A percentile compares a stretch with the other conserved stretches of the same genome.
These are phyloP conservation scores for Sebastes schlegelii DNA, from an alignment of 2,113 vertebrate species.

Conservation along the genomic window DNA sequence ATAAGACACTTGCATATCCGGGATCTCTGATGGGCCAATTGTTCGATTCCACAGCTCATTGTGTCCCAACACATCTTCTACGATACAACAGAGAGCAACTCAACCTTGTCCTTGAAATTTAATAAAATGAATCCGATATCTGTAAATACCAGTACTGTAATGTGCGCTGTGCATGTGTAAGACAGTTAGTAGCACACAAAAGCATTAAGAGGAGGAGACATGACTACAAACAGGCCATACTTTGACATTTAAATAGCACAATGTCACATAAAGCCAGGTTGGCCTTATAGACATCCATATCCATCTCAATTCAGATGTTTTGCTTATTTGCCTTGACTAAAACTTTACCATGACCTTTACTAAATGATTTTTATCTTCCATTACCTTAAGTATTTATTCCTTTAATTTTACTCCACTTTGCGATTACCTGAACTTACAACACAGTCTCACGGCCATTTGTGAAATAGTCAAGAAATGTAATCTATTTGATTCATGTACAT, in stretches of 20 bases:
- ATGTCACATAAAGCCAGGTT: not conserved
- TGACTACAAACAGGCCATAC: not conserved
- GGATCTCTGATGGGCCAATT: not conserved
- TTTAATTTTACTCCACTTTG: not conserved
- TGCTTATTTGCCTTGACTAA: constrained; percentile 1
- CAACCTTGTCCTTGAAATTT: not conserved
- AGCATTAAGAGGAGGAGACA: not conserved
- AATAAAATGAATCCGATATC: not conserved
- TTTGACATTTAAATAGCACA: constrained; percentile 52
- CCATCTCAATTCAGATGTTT: constrained; percentile 11
- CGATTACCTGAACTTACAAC: not conserved
- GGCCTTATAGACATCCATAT: not conserved
- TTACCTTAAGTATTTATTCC: not conserved
- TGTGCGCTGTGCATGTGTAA: not conserved
- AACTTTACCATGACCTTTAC: constrained; percentile 3
- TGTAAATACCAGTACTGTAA: not conserved
- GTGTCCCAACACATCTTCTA: not conserved
- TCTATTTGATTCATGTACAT: no score
- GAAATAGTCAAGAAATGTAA: no score
- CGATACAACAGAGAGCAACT: not conserved
- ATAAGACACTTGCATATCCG: not conserved
- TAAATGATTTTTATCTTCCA: not conserved
- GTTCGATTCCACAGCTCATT: not conserved
- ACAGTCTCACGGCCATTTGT: no score
- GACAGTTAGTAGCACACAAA: not conserved